Evolutionary conservation across 2,113 vertebrate species (phyloP), one percentile per base, ranked within the genome.

Genomic region (Chamaetylas fuelleborni): DNA sequence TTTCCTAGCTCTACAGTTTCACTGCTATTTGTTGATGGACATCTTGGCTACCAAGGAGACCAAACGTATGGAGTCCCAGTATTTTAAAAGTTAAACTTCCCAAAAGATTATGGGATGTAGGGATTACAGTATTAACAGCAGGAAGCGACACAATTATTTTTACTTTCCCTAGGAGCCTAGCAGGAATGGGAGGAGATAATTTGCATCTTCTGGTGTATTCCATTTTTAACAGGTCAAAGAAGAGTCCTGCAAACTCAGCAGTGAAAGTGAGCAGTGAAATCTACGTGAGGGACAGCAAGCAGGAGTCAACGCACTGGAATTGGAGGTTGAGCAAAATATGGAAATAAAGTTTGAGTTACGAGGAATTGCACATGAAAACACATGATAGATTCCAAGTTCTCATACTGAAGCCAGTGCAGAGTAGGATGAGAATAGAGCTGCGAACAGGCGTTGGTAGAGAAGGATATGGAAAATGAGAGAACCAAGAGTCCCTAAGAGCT

Each of bases 271-370:
- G 42, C 23, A 40, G 31, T 36, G 33, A 31, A 36, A 48, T 9
- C 8, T 43, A 22, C 0, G 0, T 1, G 3, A 19, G 26, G n/a
- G 66, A 40, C 25, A 62, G n/a, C 22, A 79, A 87, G 40, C 19
- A 74, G 65, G 19, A 82, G 28, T 28, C 57, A 53, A 36, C 14
- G 14, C 31, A 54, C 31, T 43, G 33, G 29, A 91, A 76, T 4
- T 18, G 66, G 19, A 70, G 16, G 23, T 8, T 92, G 26, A 61
- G 14, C 5, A 45, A 82, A 71, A 58, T 31, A 33, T 4, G 40
- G 42, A 73, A 69, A 83, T 62, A 58, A 82, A 76, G 6, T 38
- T 29, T 54, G 28, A 74, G 34, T 42, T 83, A 76, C 77, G 34
- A 80, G 38, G 26, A 69, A 50, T 38, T 45, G 62, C 38, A 38